Evolutionary conservation across 1,140 invertebrate genomes (phyloP).

Genomic region (Scaptomyza graminum): DNA sequence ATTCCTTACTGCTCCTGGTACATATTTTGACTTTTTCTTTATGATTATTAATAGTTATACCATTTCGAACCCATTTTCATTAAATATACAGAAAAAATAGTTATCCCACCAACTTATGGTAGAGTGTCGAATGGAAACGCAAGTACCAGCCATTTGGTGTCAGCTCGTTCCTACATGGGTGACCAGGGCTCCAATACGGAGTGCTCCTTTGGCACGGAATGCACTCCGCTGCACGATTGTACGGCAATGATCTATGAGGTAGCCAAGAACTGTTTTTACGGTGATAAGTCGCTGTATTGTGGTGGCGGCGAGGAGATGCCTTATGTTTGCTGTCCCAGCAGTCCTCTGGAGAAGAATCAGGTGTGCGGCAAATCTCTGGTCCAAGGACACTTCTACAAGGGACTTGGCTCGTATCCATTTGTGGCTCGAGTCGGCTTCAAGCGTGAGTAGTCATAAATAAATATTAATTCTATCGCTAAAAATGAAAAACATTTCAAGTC

Average conservation of each 20-base stretch:
- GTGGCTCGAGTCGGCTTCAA: conserved; percentile 88
- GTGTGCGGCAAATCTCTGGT: conserved; percentile 87
- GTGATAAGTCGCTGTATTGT: conserved; percentile 82
- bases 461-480: no score
- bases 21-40: no score
- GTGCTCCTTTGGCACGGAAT: conserved; percentile 77
- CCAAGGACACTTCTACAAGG: conserved; percentile 86
- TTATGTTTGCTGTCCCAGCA: conserved; percentile 82
- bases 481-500: no score
- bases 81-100: conserved; percentile 50
- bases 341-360: conserved; percentile 79
- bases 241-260: conserved; percentile 78
- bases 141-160: conserved; percentile 49
- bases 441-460: conserved; percentile 86
- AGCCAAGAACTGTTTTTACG: conserved; percentile 79
- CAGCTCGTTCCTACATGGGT: conserved; percentile 59
- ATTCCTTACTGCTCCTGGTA: no score
- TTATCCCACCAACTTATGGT: conserved; percentile 39
- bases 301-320: conserved; percentile 78
- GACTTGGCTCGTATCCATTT: conserved; percentile 88
- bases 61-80: no score
- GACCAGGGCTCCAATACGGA: conserved; percentile 29
- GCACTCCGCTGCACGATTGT: conserved; percentile 79
- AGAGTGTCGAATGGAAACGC: conserved; percentile 23
- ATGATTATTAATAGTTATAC: no score